These are phyloP conservation scores for Zosterops borbonicus DNA, from an alignment of 2,113 vertebrate genomes.

Conservation along the genomic window DNA sequence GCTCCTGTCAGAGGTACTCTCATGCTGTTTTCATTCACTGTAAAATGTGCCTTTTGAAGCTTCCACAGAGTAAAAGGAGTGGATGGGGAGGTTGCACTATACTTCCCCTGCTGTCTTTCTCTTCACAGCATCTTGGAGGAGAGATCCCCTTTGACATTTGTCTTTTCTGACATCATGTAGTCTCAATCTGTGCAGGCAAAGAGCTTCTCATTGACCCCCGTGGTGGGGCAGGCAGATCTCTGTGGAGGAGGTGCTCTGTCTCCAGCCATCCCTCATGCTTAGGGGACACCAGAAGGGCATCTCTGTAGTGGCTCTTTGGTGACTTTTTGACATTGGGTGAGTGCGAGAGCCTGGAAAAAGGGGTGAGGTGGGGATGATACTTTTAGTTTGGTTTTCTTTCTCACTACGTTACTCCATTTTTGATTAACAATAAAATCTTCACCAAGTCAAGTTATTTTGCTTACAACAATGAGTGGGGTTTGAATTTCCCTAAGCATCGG, in stretches of 20 bases:
- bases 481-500: background rate
- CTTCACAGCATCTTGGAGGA: background rate
- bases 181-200: background rate
- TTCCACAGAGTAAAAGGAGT: background rate
- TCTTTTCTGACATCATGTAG: background rate
- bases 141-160: background rate
- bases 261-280: rapidly evolving
- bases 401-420: background rate
- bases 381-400: background rate
- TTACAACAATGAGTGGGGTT: background rate
- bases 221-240: background rate
- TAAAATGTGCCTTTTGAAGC: background rate
- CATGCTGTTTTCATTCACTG: background rate
- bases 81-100: background rate
- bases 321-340: background rate
- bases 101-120: background rate
- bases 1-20: background rate
- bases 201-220: background rate
- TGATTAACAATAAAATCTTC: background rate
- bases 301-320: background rate
- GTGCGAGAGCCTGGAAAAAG: background rate
- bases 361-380: rapidly evolving
- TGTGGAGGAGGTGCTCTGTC: background rate
- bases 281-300: background rate
- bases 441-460: background rate